Evolutionary conservation across 2,113 vertebrate species (phyloP).

Genomic region (Charina bottae): DNA sequence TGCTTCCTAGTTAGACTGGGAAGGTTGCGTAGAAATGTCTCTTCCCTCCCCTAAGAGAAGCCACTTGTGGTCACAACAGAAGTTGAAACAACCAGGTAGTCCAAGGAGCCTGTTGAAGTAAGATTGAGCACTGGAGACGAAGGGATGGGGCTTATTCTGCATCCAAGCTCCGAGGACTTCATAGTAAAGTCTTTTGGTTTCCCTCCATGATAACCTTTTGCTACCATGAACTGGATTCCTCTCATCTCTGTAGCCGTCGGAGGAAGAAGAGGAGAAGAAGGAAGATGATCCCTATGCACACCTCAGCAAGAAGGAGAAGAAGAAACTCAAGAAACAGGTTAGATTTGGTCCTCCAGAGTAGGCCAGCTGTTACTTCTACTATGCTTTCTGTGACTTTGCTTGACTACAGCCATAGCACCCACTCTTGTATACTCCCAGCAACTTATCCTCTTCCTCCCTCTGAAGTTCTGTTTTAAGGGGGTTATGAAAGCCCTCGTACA

Average conservation of each 20-base stretch:
- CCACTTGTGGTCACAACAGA: background rate
- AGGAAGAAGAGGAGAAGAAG: constrained; percentile 51
- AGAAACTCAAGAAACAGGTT: constrained; percentile 89
- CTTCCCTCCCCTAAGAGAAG: background rate
- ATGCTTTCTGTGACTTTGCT: background rate
- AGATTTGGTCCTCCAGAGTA: background rate
- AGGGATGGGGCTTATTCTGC: background rate
- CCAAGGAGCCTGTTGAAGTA: background rate
- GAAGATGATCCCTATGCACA: constrained; percentile 79
- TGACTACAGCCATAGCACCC: background rate
- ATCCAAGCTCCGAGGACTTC: too few relatives aligned
- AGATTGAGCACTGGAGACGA: background rate
- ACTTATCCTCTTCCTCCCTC: background rate
- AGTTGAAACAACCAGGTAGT: background rate
- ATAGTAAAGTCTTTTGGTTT: background rate
- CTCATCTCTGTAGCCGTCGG: constrained; percentile 19
- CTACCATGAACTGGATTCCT: background rate
- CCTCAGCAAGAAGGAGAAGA: constrained; percentile 91
- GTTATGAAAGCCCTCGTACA: background rate
- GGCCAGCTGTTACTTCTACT: background rate
- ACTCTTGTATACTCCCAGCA: background rate
- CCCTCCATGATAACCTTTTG: background rate
- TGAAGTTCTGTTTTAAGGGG: background rate
- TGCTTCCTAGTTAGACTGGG: background rate
- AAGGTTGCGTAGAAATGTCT: background rate